phyloP scores from a whole-genome alignment of 1,140 invertebrate genomes.

The Macrotrachela quadricornifera region DNA sequence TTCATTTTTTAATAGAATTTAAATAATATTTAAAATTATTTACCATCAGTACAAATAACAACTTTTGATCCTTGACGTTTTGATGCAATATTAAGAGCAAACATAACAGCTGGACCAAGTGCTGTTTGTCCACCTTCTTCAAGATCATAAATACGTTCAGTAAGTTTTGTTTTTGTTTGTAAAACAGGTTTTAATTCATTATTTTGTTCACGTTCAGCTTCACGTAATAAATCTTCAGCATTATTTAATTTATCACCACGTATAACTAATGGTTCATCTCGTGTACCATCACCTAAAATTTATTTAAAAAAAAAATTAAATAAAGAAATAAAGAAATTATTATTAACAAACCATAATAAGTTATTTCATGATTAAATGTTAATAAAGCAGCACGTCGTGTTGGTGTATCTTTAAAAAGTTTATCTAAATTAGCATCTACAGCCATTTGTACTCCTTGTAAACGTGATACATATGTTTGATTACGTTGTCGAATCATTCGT shows the following conservation, averaged over 20 bases:
- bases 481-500: too few relatives aligned
- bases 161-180: not conserved
- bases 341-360: too few relatives aligned
- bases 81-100: conserved; percentile 18
- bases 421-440: conserved; percentile 22
- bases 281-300: not conserved
- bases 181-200: conserved; percentile 5
- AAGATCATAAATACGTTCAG: too few relatives aligned
- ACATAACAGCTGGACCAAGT: conserved; percentile 22
- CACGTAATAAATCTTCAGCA: conserved; percentile 14
- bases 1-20: too few relatives aligned
- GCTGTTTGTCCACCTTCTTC: conserved; percentile 18
- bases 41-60: conserved; percentile 25
- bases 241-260: conserved; percentile 7
- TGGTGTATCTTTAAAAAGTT: conserved; percentile 18
- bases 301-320: too few relatives aligned
- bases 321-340: too few relatives aligned
- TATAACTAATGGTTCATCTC: too few relatives aligned
- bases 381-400: conserved; percentile 20
- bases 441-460: conserved; percentile 19
- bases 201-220: conserved; percentile 18
- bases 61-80: conserved; percentile 21
- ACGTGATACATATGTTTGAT: too few relatives aligned
- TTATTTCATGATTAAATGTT: conserved; percentile 22
- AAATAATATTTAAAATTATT: too few relatives aligned